Conservation (phyloP, 2,888 invertebrate genomes). For the Steromphala cineraria region DNA sequence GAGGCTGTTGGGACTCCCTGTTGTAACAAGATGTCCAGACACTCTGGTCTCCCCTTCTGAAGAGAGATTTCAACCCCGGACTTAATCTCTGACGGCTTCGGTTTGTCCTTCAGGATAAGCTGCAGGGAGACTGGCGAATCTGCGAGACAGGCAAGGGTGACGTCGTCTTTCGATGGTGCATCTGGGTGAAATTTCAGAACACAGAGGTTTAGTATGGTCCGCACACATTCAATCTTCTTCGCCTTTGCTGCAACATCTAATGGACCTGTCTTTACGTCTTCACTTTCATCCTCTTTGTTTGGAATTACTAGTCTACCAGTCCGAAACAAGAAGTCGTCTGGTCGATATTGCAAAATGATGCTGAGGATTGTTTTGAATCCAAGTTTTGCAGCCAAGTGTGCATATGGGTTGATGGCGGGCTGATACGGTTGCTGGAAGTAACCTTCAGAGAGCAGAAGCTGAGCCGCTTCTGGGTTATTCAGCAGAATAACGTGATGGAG, state of each 20-base stretch:
- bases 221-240: conserved; percentile 55
- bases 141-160: conserved; percentile 57
- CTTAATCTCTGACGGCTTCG: conserved; percentile 43
- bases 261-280: conserved; percentile 32
- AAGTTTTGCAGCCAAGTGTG: conserved; percentile 62
- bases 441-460: conserved; percentile 52
- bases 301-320: not conserved
- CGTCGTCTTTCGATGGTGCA: conserved; percentile 48
- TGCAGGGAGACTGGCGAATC: conserved; percentile 51
- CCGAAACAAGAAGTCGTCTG: conserved; percentile 42
- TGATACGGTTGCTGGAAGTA: conserved; percentile 51
- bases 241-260: conserved; percentile 63
- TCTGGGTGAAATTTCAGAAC: conserved; percentile 51
- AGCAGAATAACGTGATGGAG: conserved; percentile 65
- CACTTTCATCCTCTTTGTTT: not conserved
- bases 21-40: conserved; percentile 58
- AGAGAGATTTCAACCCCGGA: conserved; percentile 56
- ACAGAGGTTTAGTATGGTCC: conserved; percentile 53
- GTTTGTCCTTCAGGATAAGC: conserved; percentile 44
- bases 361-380: conserved; percentile 54
- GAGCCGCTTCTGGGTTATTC: conserved; percentile 58
- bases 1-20: conserved; percentile 45
- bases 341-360: conserved; percentile 56
- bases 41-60: conserved; percentile 52
- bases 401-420: conserved; percentile 55